A percentile compares a stretch with the other conserved stretches of the same genome.
These are phyloP conservation scores for Callipepla squamata DNA, from an alignment of 2,113 vertebrate species.

Conservation along the genomic window DNA sequence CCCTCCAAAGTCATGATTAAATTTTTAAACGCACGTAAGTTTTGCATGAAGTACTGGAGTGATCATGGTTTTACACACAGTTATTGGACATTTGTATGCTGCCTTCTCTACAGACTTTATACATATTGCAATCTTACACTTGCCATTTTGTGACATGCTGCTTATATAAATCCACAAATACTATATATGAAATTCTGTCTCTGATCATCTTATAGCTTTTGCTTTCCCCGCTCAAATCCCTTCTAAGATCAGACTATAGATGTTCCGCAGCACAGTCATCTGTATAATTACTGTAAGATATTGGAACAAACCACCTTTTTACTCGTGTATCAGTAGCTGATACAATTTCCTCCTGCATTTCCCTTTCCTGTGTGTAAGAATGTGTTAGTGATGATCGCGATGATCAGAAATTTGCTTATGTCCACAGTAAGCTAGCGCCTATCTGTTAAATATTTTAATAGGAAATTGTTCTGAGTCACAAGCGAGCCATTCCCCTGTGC, in stretches of 20 bases:
- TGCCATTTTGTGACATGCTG: not conserved
- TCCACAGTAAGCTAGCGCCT: not conserved
- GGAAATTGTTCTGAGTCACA: conserved; percentile 44
- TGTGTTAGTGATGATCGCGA: not conserved
- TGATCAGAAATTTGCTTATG: conserved; percentile 20
- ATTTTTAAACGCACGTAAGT: not conserved
- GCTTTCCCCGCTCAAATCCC: not conserved
- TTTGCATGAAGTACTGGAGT: not conserved
- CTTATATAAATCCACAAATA: not conserved
- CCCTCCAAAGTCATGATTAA: not conserved
- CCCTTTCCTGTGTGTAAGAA: conserved; percentile 6
- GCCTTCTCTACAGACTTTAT: not conserved
- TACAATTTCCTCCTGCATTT: not conserved
- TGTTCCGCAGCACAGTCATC: not conserved
- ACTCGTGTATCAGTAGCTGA: not conserved
- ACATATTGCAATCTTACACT: not conserved
- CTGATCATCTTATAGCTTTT: not conserved
- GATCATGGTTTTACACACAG: not conserved
- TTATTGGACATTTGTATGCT: not conserved
- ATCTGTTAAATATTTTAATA: conserved; percentile 53
- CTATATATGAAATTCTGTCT: not conserved
- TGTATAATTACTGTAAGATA: not conserved
- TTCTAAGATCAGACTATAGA: not conserved
- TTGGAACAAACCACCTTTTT: not conserved
- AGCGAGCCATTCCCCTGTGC: not conserved